Percentiles rank a stretch among this genome's conserved stretches.
These are phyloP conservation scores for Ormyrus thymus DNA, from an alignment of 2,888 invertebrate genomes.

Conservation along the genomic window DNA sequence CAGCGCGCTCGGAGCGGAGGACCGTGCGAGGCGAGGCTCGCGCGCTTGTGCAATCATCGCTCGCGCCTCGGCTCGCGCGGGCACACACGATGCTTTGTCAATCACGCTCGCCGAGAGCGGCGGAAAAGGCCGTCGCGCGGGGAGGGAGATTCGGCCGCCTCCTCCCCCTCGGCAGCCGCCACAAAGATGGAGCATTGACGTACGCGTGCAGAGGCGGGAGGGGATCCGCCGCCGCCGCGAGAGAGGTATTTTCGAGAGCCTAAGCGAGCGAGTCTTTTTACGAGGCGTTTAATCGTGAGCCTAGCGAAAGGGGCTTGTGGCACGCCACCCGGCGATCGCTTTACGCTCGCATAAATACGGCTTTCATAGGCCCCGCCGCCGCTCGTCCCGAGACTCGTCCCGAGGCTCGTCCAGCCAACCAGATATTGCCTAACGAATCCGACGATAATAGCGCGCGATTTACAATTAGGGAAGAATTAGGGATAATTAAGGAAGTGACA, in stretches of 20 bases:
- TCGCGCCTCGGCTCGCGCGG: not conserved
- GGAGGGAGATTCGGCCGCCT: constrained; percentile 24
- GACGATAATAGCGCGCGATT: constrained; percentile 42
- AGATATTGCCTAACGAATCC: constrained; percentile 35
- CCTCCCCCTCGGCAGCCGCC: not conserved
- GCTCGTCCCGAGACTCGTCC: not conserved
- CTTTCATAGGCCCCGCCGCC: constrained; percentile 40
- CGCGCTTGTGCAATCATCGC: constrained; percentile 47
- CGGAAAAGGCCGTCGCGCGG: not conserved
- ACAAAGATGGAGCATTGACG: constrained; percentile 30
- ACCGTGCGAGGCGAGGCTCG: constrained; percentile 23
- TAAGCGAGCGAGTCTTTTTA: constrained; percentile 45
- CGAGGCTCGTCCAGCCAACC: not conserved
- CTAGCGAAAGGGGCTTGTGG: constrained; percentile 50
- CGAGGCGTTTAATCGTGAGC: constrained; percentile 52
- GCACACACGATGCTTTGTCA: constrained; percentile 52
- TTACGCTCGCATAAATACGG: constrained; percentile 53
- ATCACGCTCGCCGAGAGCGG: constrained; percentile 24
- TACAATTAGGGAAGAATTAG: constrained; percentile 50
- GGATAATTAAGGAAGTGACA: constrained; percentile 53
- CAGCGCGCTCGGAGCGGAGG: not conserved
- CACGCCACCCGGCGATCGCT: constrained; percentile 53
- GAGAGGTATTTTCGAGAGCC: constrained; percentile 44
- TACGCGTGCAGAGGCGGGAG: not conserved
- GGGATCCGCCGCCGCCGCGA: not conserved